Base-by-base conservation (phyloP, 1,140 invertebrate genomes). In the Mesaphorura yosii region DNA sequence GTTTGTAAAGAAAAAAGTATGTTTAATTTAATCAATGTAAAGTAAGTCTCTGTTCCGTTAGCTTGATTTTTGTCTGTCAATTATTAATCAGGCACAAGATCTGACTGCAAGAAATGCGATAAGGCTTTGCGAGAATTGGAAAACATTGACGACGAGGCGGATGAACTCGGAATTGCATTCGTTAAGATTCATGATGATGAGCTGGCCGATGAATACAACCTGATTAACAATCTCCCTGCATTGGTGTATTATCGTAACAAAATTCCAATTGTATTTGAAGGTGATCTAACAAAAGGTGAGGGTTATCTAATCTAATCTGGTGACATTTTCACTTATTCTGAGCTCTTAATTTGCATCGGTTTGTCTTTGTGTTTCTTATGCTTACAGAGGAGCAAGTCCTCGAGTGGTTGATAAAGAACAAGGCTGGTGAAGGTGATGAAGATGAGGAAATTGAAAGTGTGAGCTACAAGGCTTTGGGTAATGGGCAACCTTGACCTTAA, bases 311-410 rank as follows among this genome's bases (percentile, higher is more conserved):
- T n/a, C n/a, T n/a, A n/a, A n/a, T n/a, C n/a, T n/a, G n/a, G n/a
- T n/a, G n/a, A n/a, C n/a, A n/a, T n/a, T n/a, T n/a, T n/a, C n/a
- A n/a, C n/a, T n/a, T n/a, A n/a, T n/a, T n/a, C n/a, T n/a, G n/a
- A n/a, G n/a, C n/a, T n/a, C n/a, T n/a, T n/a, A n/a, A n/a, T n/a
- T n/a, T n/a, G n/a, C n/a, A n/a, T n/a, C n/a, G n/a, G n/a, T n/a
- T n/a, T n/a, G n/a, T n/a, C n/a, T n/a, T n/a, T n/a, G n/a, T n/a
- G n/a, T n/a, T n/a, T n/a, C n/a, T n/a, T n/a, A n/a, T n/a, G n/a
- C n/a, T n/a, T n/a, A n/a, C n/a, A n/a, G 89, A 93, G 71, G 88
- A 92, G 69, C 86, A 91, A 69, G 88, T 94, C 5, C 72, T 94
- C 61, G 86, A 93, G 69, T 93, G 89, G 89, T 72, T 93, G 64